Conservation (phyloP, 2,888 invertebrate species). For the Drosophila atripex region DNA sequence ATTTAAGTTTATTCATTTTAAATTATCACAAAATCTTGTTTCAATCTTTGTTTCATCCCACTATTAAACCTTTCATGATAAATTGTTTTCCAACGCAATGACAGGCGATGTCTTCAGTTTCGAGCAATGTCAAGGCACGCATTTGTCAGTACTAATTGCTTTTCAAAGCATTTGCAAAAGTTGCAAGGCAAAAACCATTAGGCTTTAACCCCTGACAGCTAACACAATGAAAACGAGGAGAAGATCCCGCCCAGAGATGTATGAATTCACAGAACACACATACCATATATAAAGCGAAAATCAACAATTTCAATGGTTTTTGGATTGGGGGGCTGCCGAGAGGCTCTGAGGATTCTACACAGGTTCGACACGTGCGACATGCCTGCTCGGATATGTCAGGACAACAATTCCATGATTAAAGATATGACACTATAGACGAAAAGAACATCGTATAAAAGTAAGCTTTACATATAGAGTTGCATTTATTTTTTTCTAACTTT, state of each 20-base stretch:
- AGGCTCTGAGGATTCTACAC: slow-evolving; percentile 42
- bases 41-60: slow-evolving; percentile 59
- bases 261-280: background rate
- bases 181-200: slow-evolving; percentile 31
- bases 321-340: background rate
- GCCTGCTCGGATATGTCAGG: slow-evolving; percentile 47
- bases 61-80: slow-evolving; percentile 70
- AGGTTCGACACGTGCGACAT: slow-evolving; percentile 57
- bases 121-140: slow-evolving; percentile 40
- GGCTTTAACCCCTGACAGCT: slow-evolving; percentile 28
- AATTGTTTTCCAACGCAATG: slow-evolving; percentile 57
- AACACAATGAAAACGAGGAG: background rate
- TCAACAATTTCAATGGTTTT: slow-evolving; percentile 32
- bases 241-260: background rate
- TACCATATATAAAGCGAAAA: slow-evolving; percentile 11
- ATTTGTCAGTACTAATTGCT: slow-evolving; percentile 72
- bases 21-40: slow-evolving; percentile 14
- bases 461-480: too few species aligned
- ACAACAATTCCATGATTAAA: slow-evolving; percentile 47
- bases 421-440: slow-evolving; percentile 5
- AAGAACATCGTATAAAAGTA: too few species aligned
- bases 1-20: background rate
- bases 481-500: too few species aligned
- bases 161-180: slow-evolving; percentile 55
- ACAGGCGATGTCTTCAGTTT: slow-evolving; percentile 47